Evolutionary conservation across 1,140 invertebrate species (phyloP), one percentile per base, ranked within the genome.

Genomic region (Listronotus oregonensis): DNA sequence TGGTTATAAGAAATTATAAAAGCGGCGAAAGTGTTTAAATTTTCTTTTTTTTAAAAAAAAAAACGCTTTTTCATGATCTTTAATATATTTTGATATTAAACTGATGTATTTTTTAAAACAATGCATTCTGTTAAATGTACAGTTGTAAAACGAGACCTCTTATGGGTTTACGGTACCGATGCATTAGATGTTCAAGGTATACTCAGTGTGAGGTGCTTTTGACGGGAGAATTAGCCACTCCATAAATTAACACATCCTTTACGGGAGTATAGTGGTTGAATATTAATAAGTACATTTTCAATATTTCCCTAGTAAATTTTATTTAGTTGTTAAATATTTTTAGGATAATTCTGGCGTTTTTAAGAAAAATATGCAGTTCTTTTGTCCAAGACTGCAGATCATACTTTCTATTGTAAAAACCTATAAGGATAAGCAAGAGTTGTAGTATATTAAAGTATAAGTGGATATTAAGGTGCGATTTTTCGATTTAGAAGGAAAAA

Each of bases 131-230:
- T 81, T 9, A 81, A 80, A 64, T 86, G 85, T 73, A 75, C 78
- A 37, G 78, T 79, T 86, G 85, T 70, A 80, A 81, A 73, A 73
- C 77, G n/a, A 77, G 74, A 44, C 83, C 84, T 8, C 78, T 86
- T 34, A 71, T 80, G 64, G 85, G 85, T 7, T 71, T 86, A 42
- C 74, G 82, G 42, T 92, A 92, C 78, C 84, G 85, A 57, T 92
- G 90, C 77, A 76, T 90, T 51, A 84, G 84, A 67, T 92, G 90
- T 77, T 84, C 90, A 64, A 86, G 85, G 67, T 90, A 88, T 76
- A 86, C 89, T 76, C 83, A 90, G 68, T 92, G 90, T 77, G 76
- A 85, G 84, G 59, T 92, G 90, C 78, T 92, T 79, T 89, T 91
- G 74, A 84, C 83, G 64, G 89, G 87, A 75, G 83, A 64, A 83